Conservation (phyloP, 2,797 vertebrate genomes). For the Spinus olivaceus region DNA sequence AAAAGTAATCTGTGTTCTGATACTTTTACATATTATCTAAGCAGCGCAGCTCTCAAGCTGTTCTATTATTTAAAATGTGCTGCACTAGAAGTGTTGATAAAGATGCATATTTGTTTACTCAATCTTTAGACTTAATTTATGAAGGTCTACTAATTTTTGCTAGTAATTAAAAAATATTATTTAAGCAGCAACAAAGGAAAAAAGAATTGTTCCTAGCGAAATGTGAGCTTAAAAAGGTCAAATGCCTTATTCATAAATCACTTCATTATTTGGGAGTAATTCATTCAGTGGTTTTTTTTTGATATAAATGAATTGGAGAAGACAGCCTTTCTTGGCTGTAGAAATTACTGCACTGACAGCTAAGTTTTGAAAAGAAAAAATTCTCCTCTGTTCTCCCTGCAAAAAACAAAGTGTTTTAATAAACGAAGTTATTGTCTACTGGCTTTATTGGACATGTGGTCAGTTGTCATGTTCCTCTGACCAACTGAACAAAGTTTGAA, state of each 20-base stretch:
- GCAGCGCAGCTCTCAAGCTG: neutral
- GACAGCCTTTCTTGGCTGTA: constrained; percentile 31
- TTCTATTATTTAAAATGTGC: neutral
- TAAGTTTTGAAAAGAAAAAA: constrained; percentile 6
- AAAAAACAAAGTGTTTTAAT: constrained; percentile 71
- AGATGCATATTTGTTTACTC: neutral
- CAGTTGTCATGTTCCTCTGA: constrained; percentile 91
- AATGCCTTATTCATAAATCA: constrained; percentile 28
- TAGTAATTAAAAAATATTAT: neutral
- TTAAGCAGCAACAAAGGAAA: neutral
- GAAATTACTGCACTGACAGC: constrained; percentile 18
- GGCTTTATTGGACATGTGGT: constrained; percentile 86
- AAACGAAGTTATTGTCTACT: constrained; percentile 76
- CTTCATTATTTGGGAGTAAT: neutral
- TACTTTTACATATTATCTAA: neutral
- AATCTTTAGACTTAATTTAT: neutral
- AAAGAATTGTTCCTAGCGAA: neutral
- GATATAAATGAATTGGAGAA: constrained; percentile 27
- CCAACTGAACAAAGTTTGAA: constrained; percentile 91
- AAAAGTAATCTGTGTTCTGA: neutral
- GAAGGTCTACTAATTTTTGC: neutral
- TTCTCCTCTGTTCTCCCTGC: constrained; percentile 1
- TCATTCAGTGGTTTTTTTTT: neutral
- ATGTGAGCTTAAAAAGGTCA: neutral
- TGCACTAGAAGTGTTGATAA: neutral